These are phyloP conservation scores for Puntigrus tetrazona DNA, from an alignment of 2,113 vertebrate genomes.

Conservation along the genomic window DNA sequence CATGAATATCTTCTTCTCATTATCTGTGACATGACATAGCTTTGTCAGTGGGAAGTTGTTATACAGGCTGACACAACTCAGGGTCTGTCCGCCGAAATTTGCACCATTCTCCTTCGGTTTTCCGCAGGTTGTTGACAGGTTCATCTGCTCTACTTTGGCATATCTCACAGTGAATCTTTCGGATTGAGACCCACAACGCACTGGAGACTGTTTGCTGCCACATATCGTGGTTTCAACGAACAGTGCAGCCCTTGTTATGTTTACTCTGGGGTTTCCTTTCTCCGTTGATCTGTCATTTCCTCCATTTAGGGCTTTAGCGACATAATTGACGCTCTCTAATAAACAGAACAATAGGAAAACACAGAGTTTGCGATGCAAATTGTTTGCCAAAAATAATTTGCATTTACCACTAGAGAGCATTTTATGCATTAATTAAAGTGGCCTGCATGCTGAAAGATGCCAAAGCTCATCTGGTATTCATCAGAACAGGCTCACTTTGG, in stretches of 20 bases:
- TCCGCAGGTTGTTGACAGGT: constrained; percentile 24
- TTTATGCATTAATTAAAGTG: constrained; percentile 40
- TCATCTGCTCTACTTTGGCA: constrained; percentile 40
- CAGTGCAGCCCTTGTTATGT: constrained; percentile 30
- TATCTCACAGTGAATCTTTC: constrained; percentile 46
- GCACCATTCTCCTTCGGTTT: constrained; percentile 32
- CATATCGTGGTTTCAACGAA: constrained; percentile 30
- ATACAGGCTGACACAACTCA: constrained; percentile 34
- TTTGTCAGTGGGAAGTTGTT: constrained; percentile 40
- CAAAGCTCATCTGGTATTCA: constrained; percentile 50
- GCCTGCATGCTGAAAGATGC: constrained; percentile 39
- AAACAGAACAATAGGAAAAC: constrained; percentile 36
- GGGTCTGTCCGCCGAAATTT: constrained; percentile 30
- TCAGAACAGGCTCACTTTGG: constrained; percentile 20
- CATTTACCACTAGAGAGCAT: constrained; percentile 47
- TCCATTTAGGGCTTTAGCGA: constrained; percentile 31
- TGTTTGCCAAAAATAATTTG: constrained; percentile 29
- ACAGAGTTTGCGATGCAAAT: constrained; percentile 37
- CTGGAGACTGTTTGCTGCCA: neutral
- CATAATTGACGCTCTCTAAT: constrained; percentile 39
- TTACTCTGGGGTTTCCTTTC: constrained; percentile 23
- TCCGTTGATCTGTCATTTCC: constrained; percentile 19
- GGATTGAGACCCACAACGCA: constrained; percentile 17
- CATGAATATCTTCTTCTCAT: constrained; percentile 32
- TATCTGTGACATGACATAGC: constrained; percentile 20